Evolutionary conservation across 2,113 vertebrate species (phyloP).

Genomic region (Hystrix cristata): DNA sequence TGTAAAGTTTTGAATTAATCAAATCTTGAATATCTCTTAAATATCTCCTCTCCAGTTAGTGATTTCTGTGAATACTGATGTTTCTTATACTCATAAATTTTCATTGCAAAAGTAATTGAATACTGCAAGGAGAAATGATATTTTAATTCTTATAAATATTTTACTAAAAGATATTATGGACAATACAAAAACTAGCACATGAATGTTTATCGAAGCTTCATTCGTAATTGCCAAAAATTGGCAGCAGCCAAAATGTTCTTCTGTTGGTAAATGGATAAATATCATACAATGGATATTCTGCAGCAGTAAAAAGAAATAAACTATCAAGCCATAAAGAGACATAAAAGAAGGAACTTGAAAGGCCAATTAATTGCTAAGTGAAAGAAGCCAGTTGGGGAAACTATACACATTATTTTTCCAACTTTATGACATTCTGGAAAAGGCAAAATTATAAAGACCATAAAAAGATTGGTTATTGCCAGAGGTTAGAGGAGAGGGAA

Average conservation of each 20-base stretch:
- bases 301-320: constrained; percentile 35
- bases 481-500: background rate
- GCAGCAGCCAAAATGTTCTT: background rate
- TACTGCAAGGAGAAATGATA: background rate
- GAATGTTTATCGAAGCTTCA: background rate
- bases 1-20: constrained; percentile 19
- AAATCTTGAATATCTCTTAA: background rate
- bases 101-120: background rate
- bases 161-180: background rate
- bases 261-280: background rate
- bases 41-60: background rate
- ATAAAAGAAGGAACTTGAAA: background rate
- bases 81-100: background rate
- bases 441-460: background rate
- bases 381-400: background rate
- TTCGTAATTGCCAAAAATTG: background rate
- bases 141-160: constrained; percentile 20
- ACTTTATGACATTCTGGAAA: background rate
- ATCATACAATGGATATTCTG: background rate
- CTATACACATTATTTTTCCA: background rate
- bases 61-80: background rate
- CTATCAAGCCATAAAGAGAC: background rate
- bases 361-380: constrained; percentile 7
- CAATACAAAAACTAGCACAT: background rate
- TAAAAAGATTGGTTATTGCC: background rate